A percentile compares a stretch with the other conserved stretches of the same genome.
phyloP scores from a whole-genome alignment of 2,797 vertebrate genomes.

The Enteromius trimaculatus region DNA sequence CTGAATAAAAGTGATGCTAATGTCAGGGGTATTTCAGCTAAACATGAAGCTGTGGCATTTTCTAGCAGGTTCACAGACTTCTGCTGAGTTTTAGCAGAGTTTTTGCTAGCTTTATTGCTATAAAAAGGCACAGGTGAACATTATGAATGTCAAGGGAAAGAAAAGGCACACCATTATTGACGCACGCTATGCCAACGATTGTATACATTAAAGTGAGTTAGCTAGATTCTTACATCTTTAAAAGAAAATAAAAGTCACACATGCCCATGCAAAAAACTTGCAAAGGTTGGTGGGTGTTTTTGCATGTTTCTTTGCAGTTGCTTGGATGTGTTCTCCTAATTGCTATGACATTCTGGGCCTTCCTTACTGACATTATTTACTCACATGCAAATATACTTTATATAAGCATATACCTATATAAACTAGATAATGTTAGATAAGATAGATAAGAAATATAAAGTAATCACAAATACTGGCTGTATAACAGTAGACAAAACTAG shows the following conservation, averaged over 20 bases:
- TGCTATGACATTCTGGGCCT: not conserved
- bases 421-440: too few species aligned
- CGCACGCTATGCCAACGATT: not conserved
- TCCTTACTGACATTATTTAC: not conserved
- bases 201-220: conserved; percentile 7
- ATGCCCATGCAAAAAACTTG: not conserved
- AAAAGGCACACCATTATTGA: conserved; percentile 20
- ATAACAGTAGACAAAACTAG: not conserved
- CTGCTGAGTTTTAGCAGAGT: conserved; percentile 7
- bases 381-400: not conserved
- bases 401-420: not conserved
- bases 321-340: not conserved
- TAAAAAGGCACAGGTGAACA: conserved; percentile 21
- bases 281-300: not conserved
- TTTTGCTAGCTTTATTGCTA: conserved; percentile 19
- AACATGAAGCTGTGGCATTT: conserved; percentile 45
- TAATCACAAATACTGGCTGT: not conserved
- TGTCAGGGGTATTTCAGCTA: conserved; percentile 65
- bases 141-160: conserved; percentile 27
- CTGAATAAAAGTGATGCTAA: conserved; percentile 76
- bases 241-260: not conserved
- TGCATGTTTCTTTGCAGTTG: not conserved
- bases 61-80: conserved; percentile 14
- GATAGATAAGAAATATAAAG: not conserved
- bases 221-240: not conserved